These are phyloP conservation scores for Sesia bembeciformis DNA, from an alignment of 2,888 invertebrate genomes.

Conservation along the genomic window DNA sequence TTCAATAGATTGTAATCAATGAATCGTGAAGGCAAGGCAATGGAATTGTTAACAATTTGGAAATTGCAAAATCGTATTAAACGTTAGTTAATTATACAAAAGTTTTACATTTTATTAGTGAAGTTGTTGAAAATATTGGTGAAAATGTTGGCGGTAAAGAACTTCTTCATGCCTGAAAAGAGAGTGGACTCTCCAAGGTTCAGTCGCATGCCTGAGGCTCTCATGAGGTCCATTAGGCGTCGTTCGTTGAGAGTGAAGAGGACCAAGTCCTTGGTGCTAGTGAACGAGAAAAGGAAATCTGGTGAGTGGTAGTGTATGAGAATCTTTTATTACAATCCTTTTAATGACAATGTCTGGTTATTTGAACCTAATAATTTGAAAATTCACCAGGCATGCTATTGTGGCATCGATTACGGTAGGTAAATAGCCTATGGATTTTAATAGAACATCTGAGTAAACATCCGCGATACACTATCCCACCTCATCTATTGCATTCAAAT, in stretches of 20 bases:
- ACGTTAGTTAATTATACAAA: too few relatives aligned
- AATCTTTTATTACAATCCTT: slow-evolving; percentile 12
- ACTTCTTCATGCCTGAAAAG: slow-evolving; percentile 81
- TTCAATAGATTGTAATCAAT: background rate
- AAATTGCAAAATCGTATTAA: too few relatives aligned
- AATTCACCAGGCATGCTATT: too few relatives aligned
- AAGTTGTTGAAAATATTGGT: slow-evolving; percentile 5
- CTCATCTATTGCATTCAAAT: too few relatives aligned
- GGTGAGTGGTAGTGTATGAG: slow-evolving; percentile 78
- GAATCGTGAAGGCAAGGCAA: background rate
- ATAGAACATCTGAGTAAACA: too few relatives aligned
- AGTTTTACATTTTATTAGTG: background rate
- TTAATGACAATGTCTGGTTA: background rate
- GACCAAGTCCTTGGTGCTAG: slow-evolving; percentile 82
- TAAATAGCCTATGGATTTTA: too few relatives aligned
- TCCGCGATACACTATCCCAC: too few relatives aligned
- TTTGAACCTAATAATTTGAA: background rate
- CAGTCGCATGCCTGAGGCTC: slow-evolving; percentile 82
- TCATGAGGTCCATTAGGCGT: slow-evolving; percentile 81
- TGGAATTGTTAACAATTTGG: too few relatives aligned
- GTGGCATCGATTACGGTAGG: too few relatives aligned
- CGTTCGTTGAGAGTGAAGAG: slow-evolving; percentile 83
- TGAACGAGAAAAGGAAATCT: slow-evolving; percentile 85
- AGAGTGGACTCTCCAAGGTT: slow-evolving; percentile 74
- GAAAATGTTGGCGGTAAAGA: slow-evolving; percentile 81